Conservation (phyloP, 2,113 vertebrate genomes). For the Sapajus apella region DNA sequence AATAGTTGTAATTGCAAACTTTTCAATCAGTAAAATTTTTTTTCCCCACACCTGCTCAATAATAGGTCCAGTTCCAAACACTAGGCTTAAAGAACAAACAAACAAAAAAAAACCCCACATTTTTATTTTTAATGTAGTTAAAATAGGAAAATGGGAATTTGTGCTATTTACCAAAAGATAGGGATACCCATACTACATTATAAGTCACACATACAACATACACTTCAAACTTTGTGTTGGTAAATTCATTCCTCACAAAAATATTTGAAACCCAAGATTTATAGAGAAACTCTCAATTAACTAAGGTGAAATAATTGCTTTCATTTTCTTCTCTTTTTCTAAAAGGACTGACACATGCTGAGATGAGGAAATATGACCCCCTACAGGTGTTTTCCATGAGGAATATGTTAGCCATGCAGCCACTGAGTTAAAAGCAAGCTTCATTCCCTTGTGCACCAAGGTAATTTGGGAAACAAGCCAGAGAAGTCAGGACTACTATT, state of each 20-base stretch:
- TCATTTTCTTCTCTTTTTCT: slow-evolving; percentile 59
- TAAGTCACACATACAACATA: not conserved
- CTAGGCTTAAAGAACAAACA: not conserved
- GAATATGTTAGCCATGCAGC: slow-evolving; percentile 31
- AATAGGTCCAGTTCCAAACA: not conserved
- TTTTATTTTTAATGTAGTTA: not conserved
- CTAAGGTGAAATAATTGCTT: slow-evolving; percentile 64
- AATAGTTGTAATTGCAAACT: not conserved
- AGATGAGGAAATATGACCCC: slow-evolving; percentile 62
- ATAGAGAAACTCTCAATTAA: slow-evolving; percentile 57
- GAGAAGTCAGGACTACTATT: slow-evolving; percentile 50
- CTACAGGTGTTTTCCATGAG: slow-evolving; percentile 69
- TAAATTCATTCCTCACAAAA: slow-evolving; percentile 47
- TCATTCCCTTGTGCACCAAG: slow-evolving; percentile 51
- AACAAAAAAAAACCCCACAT: not conserved
- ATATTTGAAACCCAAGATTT: slow-evolving; percentile 31
- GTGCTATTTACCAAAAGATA: not conserved
- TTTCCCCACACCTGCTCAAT: not conserved
- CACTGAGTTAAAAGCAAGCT: slow-evolving; percentile 57
- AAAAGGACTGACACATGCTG: slow-evolving; percentile 40
- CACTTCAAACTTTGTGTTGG: not conserved
- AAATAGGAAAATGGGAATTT: not conserved
- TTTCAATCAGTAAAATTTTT: not conserved
- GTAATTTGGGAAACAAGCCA: slow-evolving; percentile 66
- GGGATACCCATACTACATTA: not conserved